Conservation (phyloP, 2,888 invertebrate genomes). For the Luffia ferchaultella region DNA sequence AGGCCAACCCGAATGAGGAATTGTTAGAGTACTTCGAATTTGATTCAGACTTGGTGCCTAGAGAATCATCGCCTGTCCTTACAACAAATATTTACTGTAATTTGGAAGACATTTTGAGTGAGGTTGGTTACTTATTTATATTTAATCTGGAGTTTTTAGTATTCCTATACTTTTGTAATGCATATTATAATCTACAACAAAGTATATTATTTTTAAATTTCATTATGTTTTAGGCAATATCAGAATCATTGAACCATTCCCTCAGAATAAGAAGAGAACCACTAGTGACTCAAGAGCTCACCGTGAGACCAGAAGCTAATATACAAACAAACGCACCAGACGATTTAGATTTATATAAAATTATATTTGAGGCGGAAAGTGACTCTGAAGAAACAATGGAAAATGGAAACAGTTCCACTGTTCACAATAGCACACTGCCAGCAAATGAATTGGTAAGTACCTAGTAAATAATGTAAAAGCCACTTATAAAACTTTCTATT, state of each 20-base stretch:
- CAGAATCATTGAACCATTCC: slow-evolving; percentile 45
- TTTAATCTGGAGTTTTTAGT: neutral
- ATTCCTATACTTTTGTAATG: too few species aligned
- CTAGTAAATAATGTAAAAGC: neutral
- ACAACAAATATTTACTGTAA: slow-evolving; percentile 47
- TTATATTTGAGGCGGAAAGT: slow-evolving; percentile 53
- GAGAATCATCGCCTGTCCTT: slow-evolving; percentile 45
- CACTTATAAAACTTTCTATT: too few species aligned
- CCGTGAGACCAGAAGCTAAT: slow-evolving; percentile 52
- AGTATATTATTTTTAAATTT: neutral
- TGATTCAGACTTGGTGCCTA: slow-evolving; percentile 39
- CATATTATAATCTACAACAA: too few species aligned
- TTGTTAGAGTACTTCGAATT: slow-evolving; percentile 44
- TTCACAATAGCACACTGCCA: slow-evolving; percentile 22
- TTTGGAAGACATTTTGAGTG: slow-evolving; percentile 61
- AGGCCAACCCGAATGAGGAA: slow-evolving; percentile 45
- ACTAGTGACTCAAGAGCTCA: slow-evolving; percentile 46
- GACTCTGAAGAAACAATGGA: slow-evolving; percentile 44
- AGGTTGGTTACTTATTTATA: slow-evolving; percentile 34
- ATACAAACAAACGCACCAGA: slow-evolving; percentile 55
- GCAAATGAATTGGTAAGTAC: neutral
- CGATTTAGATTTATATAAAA: slow-evolving; percentile 46
- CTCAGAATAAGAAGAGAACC: slow-evolving; percentile 39
- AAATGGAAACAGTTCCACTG: slow-evolving; percentile 25
- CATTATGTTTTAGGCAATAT: slow-evolving; percentile 44